Conservation (phyloP, 2,797 vertebrate genomes). For the Oreortyx pictus region DNA sequence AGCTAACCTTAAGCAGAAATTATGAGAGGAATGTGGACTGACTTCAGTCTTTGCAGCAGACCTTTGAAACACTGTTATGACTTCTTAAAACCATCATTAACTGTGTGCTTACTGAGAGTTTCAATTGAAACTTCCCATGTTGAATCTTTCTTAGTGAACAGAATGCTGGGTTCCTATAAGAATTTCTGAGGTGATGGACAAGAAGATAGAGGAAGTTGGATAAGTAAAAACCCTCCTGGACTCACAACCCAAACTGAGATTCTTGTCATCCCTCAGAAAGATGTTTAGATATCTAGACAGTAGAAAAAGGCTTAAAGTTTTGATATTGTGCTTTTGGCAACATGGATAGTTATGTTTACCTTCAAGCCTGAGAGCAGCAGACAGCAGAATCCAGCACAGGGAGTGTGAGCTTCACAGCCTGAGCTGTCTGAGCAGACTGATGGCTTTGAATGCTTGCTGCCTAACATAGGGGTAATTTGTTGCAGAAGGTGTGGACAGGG, state of each 20-base stretch:
- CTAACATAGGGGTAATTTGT: background rate
- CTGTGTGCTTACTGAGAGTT: background rate
- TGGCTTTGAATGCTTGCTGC: background rate
- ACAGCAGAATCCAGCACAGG: background rate
- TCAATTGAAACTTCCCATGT: background rate
- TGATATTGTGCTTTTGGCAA: background rate
- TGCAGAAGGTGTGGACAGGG: background rate
- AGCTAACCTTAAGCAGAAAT: conserved; percentile 30
- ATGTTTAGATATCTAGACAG: background rate
- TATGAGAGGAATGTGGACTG: background rate
- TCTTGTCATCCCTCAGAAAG: background rate
- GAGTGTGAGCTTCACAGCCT: background rate
- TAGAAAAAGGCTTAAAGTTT: background rate
- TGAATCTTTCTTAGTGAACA: background rate
- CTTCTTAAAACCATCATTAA: conserved; percentile 6
- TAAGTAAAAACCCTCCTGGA: background rate
- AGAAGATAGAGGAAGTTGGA: background rate
- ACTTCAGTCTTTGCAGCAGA: background rate
- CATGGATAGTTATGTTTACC: background rate
- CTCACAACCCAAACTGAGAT: background rate
- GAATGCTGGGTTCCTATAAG: background rate
- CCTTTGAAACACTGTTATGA: background rate
- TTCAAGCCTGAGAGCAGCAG: background rate
- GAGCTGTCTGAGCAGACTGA: background rate
- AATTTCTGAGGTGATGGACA: background rate